Evolutionary conservation across 2,113 vertebrate genomes (phyloP), one percentile per base, ranked within the genome.

Genomic region (Pseudorhombus dupliciocellatus): DNA sequence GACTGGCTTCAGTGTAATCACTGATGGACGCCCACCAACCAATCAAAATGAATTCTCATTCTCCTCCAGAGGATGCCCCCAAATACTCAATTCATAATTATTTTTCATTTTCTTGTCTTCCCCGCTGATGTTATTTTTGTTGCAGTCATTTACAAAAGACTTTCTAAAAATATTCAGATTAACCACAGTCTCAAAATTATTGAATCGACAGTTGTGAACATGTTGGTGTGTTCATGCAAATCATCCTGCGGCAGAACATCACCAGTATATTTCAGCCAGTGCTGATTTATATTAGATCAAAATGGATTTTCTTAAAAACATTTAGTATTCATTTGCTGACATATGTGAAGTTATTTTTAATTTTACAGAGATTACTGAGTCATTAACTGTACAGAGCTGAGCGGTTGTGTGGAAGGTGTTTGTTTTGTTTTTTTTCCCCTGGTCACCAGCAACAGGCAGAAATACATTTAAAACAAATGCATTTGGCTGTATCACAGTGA

Each of bases 361-460:
- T 31, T 25, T 63, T 25, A 6, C 18, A 37, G 31, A 65, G 64
- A 30, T 64, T 66, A 73, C 63, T 79, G 78, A 79, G 60, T 79
- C 7, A 40, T 78, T 87, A 54, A 48, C 80, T 82, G 62, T 79
- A 75, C 74, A 73, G 69, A 79, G 71, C 69, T 75, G 67, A 84
- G 72, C 12, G 12, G 28, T 63, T 73, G 44, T 26, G 40, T 65
- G 7, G 30, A 83, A 87, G 74, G 40, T 18, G 3, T 55, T 42
- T 53, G 54, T 71, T 75, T 21, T 3, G 26, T 73, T 4, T 21
- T 3, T 0, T 21, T n/a, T 63, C 81, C 57, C 62, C 62, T 85
- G 77, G 76, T 85, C 6, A 26, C 12, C 62, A 58, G 44, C 37
- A 75, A 72, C 30, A 66, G 34, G 61, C 62, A 69, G 21, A 78